phyloP scores from a whole-genome alignment of 2,888 invertebrate genomes.

The Diaphora mendica region DNA sequence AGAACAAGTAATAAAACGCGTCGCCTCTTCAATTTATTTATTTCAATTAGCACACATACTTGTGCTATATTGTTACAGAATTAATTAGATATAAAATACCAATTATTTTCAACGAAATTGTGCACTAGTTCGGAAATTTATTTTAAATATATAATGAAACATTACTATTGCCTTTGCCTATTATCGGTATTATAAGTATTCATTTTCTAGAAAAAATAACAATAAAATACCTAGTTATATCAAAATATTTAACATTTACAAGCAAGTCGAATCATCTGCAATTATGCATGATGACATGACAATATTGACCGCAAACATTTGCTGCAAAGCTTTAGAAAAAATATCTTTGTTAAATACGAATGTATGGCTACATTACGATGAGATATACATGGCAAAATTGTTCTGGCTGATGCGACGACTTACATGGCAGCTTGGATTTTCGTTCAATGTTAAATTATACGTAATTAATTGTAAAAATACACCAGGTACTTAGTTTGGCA shows the following conservation, averaged over 20 bases:
- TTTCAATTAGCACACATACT: conserved; percentile 76
- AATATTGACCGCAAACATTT: conserved; percentile 38
- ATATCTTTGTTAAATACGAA: conserved; percentile 45
- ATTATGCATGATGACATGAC: conserved; percentile 37
- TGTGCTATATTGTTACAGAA: conserved; percentile 79
- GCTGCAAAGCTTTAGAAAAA: conserved; percentile 43
- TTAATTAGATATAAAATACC: conserved; percentile 72
- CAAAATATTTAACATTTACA: conserved; percentile 38
- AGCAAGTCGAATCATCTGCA: conserved; percentile 33
- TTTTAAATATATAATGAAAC: conserved; percentile 55
- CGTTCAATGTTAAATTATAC: conserved; percentile 32
- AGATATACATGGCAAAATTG: conserved; percentile 58
- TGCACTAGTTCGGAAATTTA: conserved; percentile 71
- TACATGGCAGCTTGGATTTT: conserved; percentile 59
- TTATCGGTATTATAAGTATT: conserved; percentile 37
- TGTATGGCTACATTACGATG: conserved; percentile 58
- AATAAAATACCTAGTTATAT: conserved; percentile 24
- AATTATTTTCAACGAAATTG: conserved; percentile 75
- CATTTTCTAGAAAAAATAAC: conserved; percentile 30
- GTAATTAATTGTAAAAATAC: conserved; percentile 44
- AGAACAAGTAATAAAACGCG: conserved; percentile 40
- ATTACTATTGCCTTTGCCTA: conserved; percentile 36
- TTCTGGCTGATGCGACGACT: conserved; percentile 52
- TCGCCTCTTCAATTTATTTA: conserved; percentile 72
- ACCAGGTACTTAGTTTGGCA: conserved; percentile 48